A percentile compares a stretch with the other conserved stretches of the same genome.
These are phyloP conservation scores for Perizoma flavofasciatum DNA, from an alignment of 2,888 invertebrate species.

Conservation along the genomic window DNA sequence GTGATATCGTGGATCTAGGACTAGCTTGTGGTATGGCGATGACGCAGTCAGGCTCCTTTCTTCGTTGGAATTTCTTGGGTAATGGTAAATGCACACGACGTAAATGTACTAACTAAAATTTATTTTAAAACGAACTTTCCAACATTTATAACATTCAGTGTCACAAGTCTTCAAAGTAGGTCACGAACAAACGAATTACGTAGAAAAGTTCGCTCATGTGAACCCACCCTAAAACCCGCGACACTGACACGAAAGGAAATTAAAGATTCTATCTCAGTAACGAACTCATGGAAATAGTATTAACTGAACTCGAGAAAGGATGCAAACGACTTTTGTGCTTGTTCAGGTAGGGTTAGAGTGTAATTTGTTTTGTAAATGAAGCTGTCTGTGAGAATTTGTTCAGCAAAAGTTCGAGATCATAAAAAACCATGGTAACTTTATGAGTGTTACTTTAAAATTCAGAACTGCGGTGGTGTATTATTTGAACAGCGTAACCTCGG, in stretches of 20 bases:
- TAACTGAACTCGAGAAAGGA: constrained; percentile 51
- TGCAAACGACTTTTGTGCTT: constrained; percentile 38
- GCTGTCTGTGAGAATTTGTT: constrained; percentile 5
- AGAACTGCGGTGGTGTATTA: too few relatives aligned
- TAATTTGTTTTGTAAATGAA: constrained; percentile 20
- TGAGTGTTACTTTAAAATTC: too few relatives aligned
- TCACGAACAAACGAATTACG: constrained; percentile 25
- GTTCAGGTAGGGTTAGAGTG: constrained; percentile 22
- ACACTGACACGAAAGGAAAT: constrained; percentile 69
- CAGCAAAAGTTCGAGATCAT: constrained; percentile 15
- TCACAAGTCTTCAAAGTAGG: constrained; percentile 17
- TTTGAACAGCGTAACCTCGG: too few relatives aligned
- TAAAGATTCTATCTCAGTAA: constrained; percentile 77
- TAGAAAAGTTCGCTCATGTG: constrained; percentile 27
- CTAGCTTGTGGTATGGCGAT: too few relatives aligned
- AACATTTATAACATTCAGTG: constrained; percentile 5
- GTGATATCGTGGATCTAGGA: too few relatives aligned
- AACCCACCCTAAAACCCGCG: constrained; percentile 42
- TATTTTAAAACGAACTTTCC: too few relatives aligned
- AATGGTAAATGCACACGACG: too few relatives aligned
- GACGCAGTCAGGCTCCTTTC: too few relatives aligned
- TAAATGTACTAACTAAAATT: too few relatives aligned
- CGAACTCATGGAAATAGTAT: constrained; percentile 63
- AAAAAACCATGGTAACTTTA: neutral
- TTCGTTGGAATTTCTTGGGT: too few relatives aligned